These are phyloP conservation scores for Xanthorhoe designata DNA, from an alignment of 2,888 invertebrate species.

Conservation along the genomic window DNA sequence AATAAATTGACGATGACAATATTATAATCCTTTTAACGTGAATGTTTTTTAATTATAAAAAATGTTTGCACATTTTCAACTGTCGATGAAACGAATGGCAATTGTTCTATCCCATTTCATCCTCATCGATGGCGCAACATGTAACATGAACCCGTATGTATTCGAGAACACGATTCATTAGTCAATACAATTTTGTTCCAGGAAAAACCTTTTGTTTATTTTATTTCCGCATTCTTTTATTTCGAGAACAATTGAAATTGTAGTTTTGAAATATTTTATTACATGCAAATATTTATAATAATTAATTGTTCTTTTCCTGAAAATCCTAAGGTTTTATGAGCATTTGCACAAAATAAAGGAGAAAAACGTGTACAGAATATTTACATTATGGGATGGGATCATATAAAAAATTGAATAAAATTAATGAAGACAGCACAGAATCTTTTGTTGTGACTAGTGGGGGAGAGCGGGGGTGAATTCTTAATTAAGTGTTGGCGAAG, in stretches of 20 bases:
- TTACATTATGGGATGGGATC: conserved; percentile 44
- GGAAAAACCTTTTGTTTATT: conserved; percentile 1
- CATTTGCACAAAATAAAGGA: conserved; percentile 57
- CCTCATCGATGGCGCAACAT: neutral
- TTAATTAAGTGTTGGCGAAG: conserved; percentile 84
- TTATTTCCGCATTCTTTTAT: conserved; percentile 10
- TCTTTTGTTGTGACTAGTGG: conserved; percentile 79
- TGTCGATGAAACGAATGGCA: neutral
- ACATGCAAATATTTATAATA: neutral
- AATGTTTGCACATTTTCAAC: neutral
- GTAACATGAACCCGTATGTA: conserved; percentile 40
- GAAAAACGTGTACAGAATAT: conserved; percentile 59
- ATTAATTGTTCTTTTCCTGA: too few relatives aligned
- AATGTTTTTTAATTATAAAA: neutral
- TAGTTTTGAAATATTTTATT: neutral
- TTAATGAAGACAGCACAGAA: conserved; percentile 73
- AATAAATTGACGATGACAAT: neutral
- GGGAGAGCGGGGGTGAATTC: conserved; percentile 72
- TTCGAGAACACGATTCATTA: conserved; percentile 17
- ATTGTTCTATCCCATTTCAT: neutral
- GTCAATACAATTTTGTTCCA: conserved; percentile 12
- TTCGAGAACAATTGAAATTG: neutral
- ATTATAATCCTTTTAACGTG: neutral
- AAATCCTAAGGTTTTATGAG: neutral
- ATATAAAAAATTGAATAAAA: conserved; percentile 77